Evolutionary conservation across 2,888 invertebrate species (phyloP), one percentile per base, ranked within the genome.

Genomic region (Ischnus inquisitorius): DNA sequence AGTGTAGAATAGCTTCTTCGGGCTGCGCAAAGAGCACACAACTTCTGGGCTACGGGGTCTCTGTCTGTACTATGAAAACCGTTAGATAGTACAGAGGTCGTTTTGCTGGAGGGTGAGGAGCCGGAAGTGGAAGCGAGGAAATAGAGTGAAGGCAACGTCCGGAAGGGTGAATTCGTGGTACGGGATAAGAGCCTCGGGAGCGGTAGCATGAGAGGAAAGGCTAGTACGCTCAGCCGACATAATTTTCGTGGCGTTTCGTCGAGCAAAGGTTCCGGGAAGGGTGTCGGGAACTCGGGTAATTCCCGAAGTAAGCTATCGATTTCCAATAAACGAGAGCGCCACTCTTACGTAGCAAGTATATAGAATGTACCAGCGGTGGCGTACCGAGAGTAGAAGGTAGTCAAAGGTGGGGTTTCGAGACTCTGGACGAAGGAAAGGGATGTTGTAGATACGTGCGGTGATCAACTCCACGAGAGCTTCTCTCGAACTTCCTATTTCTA

Each of bases 241-340:
- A 64, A 72, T 67, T 79, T 72, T 79, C 57, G 39, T 69, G 22
- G 62, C 19, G 25, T 69, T 71, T 79, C 71, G 64, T 65, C 79
- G 67, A 41, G 51, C 28, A 39, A 79, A 39, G 65, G 25, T 67
- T 57, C 67, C 41, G 34, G 28, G 41, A 25, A 62, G 22, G 75
- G 60, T 64, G 75, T 80, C 74, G 68, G 46, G 74, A 75, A 75
- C 68, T 60, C 67, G 74, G 60, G 74, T 80, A 74, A 80, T 80
- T 80, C 68, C 57, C 68, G 57, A 75, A 75, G 80, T 68, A 74
- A 80, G 41, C 74, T 80, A 80, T 80, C 80, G 80, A 80, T 80
- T 80, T 48, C 74, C 80, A 74, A 80, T 80, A 75, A 80, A 80
- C 22, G 80, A 62, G 65, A 60, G 28, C 28, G 43, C 34, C 72